Conservation (phyloP, 2,113 vertebrate genomes). For the Rhynchopsitta pachyrhyncha region DNA sequence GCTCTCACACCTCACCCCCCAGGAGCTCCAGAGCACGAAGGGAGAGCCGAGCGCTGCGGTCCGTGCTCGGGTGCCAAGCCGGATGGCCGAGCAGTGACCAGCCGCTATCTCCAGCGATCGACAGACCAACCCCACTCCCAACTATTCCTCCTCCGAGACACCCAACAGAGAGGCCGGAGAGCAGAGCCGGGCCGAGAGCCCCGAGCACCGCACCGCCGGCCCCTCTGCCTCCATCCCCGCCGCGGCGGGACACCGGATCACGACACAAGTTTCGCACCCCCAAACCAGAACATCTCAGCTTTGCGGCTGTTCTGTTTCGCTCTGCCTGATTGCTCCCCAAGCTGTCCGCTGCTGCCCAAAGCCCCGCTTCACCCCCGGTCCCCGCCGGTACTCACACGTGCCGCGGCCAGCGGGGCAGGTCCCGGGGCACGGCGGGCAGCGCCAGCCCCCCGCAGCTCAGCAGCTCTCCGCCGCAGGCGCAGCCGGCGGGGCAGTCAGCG, state of each 20-base stretch:
- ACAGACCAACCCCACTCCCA: background rate
- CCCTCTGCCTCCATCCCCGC: background rate
- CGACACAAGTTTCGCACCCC: background rate
- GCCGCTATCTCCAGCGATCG: background rate
- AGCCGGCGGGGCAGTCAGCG: slow-evolving; percentile 78
- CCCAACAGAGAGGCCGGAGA: too few species aligned
- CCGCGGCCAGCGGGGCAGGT: slow-evolving; percentile 85
- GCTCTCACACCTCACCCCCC: background rate
- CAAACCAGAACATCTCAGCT: background rate
- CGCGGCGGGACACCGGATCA: background rate
- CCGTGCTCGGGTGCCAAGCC: too few species aligned
- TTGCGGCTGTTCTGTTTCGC: background rate
- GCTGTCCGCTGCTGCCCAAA: background rate
- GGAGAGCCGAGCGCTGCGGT: background rate
- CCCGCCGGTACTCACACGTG: slow-evolving; percentile 83
- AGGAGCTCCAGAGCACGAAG: background rate
- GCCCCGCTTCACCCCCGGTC: background rate
- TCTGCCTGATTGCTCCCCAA: background rate
- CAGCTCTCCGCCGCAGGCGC: slow-evolving; percentile 80
- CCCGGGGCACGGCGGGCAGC: slow-evolving; percentile 75
- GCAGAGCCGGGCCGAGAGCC: background rate
- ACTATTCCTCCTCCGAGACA: background rate
- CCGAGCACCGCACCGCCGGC: background rate
- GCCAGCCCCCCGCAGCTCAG: slow-evolving; percentile 85
- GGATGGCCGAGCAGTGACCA: background rate